Base-by-base conservation (phyloP, 2,113 vertebrate genomes). In the Astur gentilis region DNA sequence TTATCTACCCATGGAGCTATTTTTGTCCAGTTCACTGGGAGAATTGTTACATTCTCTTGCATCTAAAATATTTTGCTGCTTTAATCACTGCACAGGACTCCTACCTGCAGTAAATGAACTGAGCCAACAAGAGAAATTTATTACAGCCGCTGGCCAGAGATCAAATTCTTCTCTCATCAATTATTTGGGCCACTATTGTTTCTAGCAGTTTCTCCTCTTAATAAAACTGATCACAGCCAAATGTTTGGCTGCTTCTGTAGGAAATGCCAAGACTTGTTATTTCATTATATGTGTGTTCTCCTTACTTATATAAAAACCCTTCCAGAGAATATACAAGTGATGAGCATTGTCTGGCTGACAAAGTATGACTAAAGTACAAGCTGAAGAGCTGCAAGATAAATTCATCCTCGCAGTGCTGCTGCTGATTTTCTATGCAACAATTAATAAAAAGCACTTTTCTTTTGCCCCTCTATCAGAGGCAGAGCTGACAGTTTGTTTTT, bases 301-400 rank as follows among this genome's bases (percentile, higher is more conserved):
- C 73, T 94, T 78, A 54, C 93, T 75, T 92, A 52, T 45, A 15
- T 27, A 50, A 50, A 50, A 50, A 26, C 50, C 50, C 14, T 50
- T 50, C 50, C 50, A 26, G 50, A 50, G 50, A 50, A 50, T 45
- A 31, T 69, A 3, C 47, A 87, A 92, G 64, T 81, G 65, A 93
- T 72, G 80, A 95, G 87, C 91, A 65, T 83, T 95, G 91, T 94
- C 91, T 91, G 34, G 27, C 83, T 95, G 87, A 97, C 80, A 95
- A 83, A 95, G 83, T 81, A 70, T 44, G 67, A 89, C 79, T 87
- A 38, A 86, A 88, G 81, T 60, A 92, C 67, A 92, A 85, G 83
- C 44, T 12, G 27, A 93, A 86, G 70, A 90, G 54, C 47, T 91
- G 57, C 36, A 81, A 89, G 73, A 93, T 60, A 77, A 89, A 88